These are phyloP conservation scores for Erannis defoliaria DNA, from an alignment of 2,888 invertebrate species.

Conservation along the genomic window DNA sequence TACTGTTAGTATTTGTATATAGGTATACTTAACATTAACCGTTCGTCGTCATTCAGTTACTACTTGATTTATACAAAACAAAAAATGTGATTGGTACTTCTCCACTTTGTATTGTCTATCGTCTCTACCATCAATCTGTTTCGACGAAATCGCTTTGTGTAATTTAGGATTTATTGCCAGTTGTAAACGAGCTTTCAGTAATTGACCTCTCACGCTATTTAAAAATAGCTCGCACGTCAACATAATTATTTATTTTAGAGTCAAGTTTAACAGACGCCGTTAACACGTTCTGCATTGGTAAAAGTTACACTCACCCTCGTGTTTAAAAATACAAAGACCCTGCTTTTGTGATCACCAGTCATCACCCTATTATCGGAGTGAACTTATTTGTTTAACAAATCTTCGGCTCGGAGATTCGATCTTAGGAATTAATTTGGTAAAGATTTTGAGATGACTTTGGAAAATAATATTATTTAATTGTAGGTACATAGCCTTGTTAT, in stretches of 20 bases:
- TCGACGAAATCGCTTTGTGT: conserved; percentile 4
- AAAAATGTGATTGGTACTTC: background rate
- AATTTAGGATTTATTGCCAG: conserved; percentile 1
- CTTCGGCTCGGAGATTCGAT: background rate
- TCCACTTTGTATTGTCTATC: background rate
- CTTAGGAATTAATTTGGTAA: background rate
- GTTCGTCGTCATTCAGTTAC: too few relatives aligned
- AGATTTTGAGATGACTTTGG: background rate
- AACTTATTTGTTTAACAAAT: conserved; percentile 9
- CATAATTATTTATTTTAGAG: conserved; percentile 16
- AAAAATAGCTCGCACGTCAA: conserved; percentile 10
- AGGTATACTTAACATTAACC: too few relatives aligned
- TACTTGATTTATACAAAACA: background rate
- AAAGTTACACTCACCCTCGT: conserved; percentile 16
- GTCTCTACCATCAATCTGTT: background rate
- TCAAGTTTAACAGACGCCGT: conserved; percentile 23
- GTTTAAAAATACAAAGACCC: conserved; percentile 21
- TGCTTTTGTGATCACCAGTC: conserved; percentile 40
- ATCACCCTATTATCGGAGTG: conserved; percentile 37
- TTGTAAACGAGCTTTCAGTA: conserved; percentile 5
- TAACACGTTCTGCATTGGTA: conserved; percentile 18
- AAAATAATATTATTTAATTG: too few relatives aligned
- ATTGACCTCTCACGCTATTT: conserved; percentile 14
- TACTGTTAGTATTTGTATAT: too few relatives aligned
- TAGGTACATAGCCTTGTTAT: too few relatives aligned